Base-by-base conservation (phyloP, 1,140 invertebrate species). In the Belonocnema kinseyi region DNA sequence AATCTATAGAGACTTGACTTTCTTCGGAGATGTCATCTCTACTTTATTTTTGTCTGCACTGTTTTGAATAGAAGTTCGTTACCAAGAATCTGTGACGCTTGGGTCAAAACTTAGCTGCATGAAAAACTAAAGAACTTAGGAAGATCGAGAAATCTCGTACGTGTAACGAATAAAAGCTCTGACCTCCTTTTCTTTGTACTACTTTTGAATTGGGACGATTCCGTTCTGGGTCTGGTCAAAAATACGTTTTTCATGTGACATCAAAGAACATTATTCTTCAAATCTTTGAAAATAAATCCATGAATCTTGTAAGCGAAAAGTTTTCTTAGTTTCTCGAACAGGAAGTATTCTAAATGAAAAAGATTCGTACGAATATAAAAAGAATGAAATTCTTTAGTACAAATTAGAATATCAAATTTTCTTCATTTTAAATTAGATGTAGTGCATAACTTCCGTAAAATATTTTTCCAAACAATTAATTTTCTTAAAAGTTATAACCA, bases 211-310 rank as follows among this genome's bases (percentile, higher is more conserved):
- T 58, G 56, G 56, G 11, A 26, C 56, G 19, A 58, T 58, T 58
- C 10, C 19, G 56, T 58, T 58, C 56, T 1, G 19, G 26, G 8
- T 58, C 56, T 58, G 19, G 19, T 26, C 56, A 26, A 58, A 58
- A 58, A 58, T 58, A 58, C 8, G 56, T 58, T 58, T 58, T 58
- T 58, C 56, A 26, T 58, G 33, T 26, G 19, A 58, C 8, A 58
- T 58, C 56, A 58, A 58, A 58, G 56, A 13, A 3, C 19, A 58
- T 58, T 58, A 58, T 58, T 19, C 56, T 26, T 58, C 13, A 26
- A 58, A 13, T 21, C 56, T 4, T 21, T 13, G 19, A 58, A 21
- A 58, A 11, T 21, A 56, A 21, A 58, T 58, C 17, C 26, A 26
- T 58, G 56, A 58, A 12, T 58, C 19, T 21, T 21, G 19, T 12